phyloP scores from a whole-genome alignment of 2,888 invertebrate species.

The Caradrina kadenii region DNA sequence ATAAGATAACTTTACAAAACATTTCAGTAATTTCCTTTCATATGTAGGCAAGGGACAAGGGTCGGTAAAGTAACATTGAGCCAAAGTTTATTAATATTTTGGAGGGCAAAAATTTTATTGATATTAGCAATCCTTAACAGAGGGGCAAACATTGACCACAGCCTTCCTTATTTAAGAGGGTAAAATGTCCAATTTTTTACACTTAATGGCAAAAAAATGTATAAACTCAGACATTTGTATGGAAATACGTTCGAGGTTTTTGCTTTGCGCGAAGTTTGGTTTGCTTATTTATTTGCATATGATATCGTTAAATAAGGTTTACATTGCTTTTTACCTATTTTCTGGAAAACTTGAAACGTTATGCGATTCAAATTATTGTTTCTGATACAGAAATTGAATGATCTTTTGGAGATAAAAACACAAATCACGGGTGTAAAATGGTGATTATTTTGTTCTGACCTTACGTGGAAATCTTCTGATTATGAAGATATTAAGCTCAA shows the following conservation, averaged over 20 bases:
- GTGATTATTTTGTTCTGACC: no score
- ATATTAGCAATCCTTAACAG: slow-evolving; percentile 52
- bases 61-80: slow-evolving; percentile 47
- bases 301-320: slow-evolving; percentile 35
- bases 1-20: slow-evolving; percentile 53
- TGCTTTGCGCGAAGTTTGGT: slow-evolving; percentile 44
- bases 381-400: background rate
- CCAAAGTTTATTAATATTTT: slow-evolving; percentile 60
- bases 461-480: no score
- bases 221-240: slow-evolving; percentile 57
- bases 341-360: background rate
- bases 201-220: slow-evolving; percentile 53
- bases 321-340: slow-evolving; percentile 10
- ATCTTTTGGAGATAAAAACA: background rate
- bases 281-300: slow-evolving; percentile 52
- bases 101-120: slow-evolving; percentile 45
- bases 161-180: slow-evolving; percentile 52
- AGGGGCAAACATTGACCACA: slow-evolving; percentile 54
- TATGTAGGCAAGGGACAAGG: slow-evolving; percentile 45
- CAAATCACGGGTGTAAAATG: no score
- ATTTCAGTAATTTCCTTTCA: slow-evolving; percentile 56
- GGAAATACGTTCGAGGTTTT: slow-evolving; percentile 55
- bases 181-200: slow-evolving; percentile 56
- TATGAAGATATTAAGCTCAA: no score
- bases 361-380: background rate